phyloP scores from a whole-genome alignment of 2,113 vertebrate species.

The Urocitellus parryii region DNA sequence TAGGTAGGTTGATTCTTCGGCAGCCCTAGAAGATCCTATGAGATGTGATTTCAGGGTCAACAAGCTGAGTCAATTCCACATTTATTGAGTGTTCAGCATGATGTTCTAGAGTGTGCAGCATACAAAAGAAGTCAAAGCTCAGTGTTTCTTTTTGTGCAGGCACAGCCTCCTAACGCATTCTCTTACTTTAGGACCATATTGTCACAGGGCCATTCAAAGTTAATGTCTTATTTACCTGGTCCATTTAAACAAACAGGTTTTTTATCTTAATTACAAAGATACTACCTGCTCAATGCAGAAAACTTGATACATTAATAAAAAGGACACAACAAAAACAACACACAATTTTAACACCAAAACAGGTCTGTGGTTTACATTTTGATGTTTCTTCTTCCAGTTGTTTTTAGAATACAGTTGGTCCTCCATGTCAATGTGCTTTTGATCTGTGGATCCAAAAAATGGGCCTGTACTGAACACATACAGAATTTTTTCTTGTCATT shows the following conservation, averaged over 20 bases:
- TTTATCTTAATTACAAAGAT: not conserved
- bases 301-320: not conserved
- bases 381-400: not conserved
- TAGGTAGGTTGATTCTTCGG: not conserved
- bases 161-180: not conserved
- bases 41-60: slow-evolving; percentile 23
- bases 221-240: not conserved
- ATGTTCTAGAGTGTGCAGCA: not conserved
- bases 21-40: not conserved
- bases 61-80: not conserved
- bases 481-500: no score
- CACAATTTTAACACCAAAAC: not conserved
- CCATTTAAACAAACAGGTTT: not conserved
- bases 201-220: not conserved
- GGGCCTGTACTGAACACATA: no score
- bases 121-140: not conserved
- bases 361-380: not conserved
- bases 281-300: not conserved
- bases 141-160: not conserved
- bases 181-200: not conserved
- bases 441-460: not conserved
- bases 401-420: not conserved
- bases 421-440: not conserved
- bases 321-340: not conserved
- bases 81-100: not conserved